Evolutionary conservation across 2,113 vertebrate genomes (phyloP).

Genomic region (Labrus mixtus): DNA sequence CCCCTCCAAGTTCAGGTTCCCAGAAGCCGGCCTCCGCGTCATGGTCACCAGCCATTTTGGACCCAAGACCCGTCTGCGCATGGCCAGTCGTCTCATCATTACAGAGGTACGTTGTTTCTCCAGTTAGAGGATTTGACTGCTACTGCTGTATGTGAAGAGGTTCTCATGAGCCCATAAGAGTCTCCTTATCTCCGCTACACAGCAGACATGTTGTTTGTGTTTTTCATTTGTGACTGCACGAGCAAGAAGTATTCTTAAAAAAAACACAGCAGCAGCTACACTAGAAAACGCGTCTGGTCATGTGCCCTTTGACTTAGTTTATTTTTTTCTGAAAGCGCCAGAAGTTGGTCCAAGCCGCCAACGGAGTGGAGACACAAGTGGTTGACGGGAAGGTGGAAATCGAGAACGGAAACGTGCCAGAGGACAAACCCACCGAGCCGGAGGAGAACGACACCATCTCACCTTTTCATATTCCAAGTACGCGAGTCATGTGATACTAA

Average conservation of each 20-base stretch:
- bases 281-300: background rate
- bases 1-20: constrained; percentile 94
- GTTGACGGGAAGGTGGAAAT: constrained; percentile 91
- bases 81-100: constrained; percentile 97
- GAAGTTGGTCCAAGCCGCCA: constrained; percentile 91
- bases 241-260: background rate
- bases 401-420: constrained; percentile 92
- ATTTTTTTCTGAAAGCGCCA: constrained; percentile 88
- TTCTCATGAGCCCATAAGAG: background rate
- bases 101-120: constrained; percentile 88
- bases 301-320: constrained; percentile 68
- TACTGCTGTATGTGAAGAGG: background rate
- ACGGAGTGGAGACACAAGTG: constrained; percentile 87
- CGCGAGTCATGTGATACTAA: too few species aligned
- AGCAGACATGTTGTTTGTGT: background rate
- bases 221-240: background rate
- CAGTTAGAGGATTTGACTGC: background rate
- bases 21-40: constrained; percentile 92
- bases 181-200: background rate
- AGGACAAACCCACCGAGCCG: constrained; percentile 85
- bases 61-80: constrained; percentile 94
- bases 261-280: background rate
- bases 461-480: constrained; percentile 86
- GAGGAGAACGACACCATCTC: constrained; percentile 85
- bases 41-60: constrained; percentile 98